Evolutionary conservation across 2,113 vertebrate species (phyloP), one percentile per base, ranked within the genome.

Genomic region (Puma concolor): DNA sequence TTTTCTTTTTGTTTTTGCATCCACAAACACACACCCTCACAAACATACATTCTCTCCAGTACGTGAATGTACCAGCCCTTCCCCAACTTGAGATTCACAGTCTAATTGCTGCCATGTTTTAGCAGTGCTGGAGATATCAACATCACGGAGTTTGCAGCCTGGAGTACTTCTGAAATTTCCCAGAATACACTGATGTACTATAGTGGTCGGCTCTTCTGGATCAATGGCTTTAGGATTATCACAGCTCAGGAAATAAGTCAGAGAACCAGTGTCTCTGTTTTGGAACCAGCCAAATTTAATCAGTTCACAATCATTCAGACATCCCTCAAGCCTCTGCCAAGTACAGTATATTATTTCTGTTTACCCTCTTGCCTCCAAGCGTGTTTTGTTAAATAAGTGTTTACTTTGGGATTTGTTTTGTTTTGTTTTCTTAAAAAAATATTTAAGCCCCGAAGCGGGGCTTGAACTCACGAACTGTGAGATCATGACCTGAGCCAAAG

Each of bases 321-420:
- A 54, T 98, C 98, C 33, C 98, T 98, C 91, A 99, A 99, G 97
- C 99, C 99, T 91, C 97, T 99, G 33, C 98, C 99, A 98, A 99
- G 99, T 99, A 98, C 0, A 2, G 29, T 36, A 67, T 93, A 97
- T 95, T 96, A 69, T 97, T 86, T 4, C 0, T 84, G 12, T 5
- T 23, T 72, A 50, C 4, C 10, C 6, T 57, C 8, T 50, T 9
- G 67, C 44, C 7, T 48, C 9, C 1, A 21, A 27, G 48, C 21
- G 10, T 57, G 57, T 92, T 92, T 31, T n/a, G 9, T 81, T 69
- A 80, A 92, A 64, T 63, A 81, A 89, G 23, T 69, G 25, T 86
- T 92, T n/a, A 85, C 2, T 14, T 63, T 94, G 57, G 25, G 13
- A 3, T 14, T 95, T 52, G 44, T 41, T 31, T 66, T 7, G 2